Conservation (phyloP, 2,797 vertebrate genomes). For the Rousettus madagascariensis region DNA sequence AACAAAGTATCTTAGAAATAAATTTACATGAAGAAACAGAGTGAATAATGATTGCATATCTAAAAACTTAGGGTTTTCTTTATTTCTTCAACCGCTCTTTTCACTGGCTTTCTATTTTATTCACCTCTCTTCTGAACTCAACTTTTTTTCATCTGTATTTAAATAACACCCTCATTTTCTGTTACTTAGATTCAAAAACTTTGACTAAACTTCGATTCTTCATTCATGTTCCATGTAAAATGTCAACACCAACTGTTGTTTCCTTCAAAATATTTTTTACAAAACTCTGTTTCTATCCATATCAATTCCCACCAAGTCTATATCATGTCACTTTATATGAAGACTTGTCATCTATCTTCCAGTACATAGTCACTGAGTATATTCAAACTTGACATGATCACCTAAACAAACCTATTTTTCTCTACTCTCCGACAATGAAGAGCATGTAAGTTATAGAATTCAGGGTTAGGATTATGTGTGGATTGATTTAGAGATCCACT, state of each 20-base stretch:
- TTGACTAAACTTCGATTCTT: slow-evolving; percentile 1
- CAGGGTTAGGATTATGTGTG: background rate
- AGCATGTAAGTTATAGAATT: background rate
- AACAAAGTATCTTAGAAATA: background rate
- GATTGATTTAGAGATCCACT: background rate
- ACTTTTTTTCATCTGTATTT: background rate
- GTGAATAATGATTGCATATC: background rate
- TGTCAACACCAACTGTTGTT: background rate
- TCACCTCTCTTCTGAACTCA: background rate
- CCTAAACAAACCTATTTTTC: background rate
- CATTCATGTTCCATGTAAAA: background rate
- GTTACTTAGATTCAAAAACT: background rate
- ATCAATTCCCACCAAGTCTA: background rate
- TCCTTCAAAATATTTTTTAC: background rate
- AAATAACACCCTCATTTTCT: background rate
- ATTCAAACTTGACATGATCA: background rate
- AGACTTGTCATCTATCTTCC: background rate
- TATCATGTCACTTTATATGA: background rate
- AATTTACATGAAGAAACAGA: background rate
- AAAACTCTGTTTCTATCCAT: background rate
- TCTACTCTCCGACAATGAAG: background rate
- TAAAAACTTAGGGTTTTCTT: background rate
- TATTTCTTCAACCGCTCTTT: background rate
- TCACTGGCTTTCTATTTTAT: background rate
- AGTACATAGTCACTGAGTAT: background rate